Evolutionary conservation across 2,888 invertebrate genomes (phyloP).

Genomic region (Smittia sp.): DNA sequence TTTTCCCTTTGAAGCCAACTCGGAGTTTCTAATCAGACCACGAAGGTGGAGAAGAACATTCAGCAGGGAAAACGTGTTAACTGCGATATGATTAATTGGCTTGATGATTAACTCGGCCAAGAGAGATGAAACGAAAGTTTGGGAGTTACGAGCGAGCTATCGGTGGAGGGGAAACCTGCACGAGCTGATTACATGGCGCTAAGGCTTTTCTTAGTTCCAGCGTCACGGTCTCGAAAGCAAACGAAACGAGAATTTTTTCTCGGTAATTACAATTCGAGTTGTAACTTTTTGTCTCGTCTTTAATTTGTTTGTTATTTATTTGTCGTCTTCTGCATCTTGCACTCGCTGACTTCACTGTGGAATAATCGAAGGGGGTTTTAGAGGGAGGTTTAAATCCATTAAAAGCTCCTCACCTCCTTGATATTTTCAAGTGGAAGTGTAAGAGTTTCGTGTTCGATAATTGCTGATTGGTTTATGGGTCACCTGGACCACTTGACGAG

Average conservation of each 20-base stretch:
- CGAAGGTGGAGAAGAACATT: not conserved
- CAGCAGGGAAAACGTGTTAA: slow-evolving; percentile 11
- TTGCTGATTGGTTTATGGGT: no score
- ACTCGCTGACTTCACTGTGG: no score
- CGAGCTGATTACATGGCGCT: slow-evolving; percentile 4
- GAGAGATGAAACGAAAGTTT: not conserved
- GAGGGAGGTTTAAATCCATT: not conserved
- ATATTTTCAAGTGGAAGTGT: no score
- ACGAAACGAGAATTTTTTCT: not conserved
- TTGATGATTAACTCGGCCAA: not conserved
- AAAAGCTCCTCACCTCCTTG: no score
- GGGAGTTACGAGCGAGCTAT: not conserved
- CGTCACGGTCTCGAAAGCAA: not conserved
- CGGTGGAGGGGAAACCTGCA: not conserved
- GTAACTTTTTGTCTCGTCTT: slow-evolving; percentile 20
- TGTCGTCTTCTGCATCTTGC: slow-evolving; percentile 24
- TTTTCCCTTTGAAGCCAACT: slow-evolving; percentile 6
- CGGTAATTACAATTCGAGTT: slow-evolving; percentile 21
- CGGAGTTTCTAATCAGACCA: slow-evolving; percentile 17
- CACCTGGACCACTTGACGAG: no score
- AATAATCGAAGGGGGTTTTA: not conserved
- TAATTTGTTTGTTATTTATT: slow-evolving; percentile 41
- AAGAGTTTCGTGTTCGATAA: no score
- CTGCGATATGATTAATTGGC: slow-evolving; percentile 38
- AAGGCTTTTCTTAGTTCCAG: slow-evolving; percentile 2